Conservation (phyloP, 1,140 invertebrate genomes). For the Drosophila pachea region DNA sequence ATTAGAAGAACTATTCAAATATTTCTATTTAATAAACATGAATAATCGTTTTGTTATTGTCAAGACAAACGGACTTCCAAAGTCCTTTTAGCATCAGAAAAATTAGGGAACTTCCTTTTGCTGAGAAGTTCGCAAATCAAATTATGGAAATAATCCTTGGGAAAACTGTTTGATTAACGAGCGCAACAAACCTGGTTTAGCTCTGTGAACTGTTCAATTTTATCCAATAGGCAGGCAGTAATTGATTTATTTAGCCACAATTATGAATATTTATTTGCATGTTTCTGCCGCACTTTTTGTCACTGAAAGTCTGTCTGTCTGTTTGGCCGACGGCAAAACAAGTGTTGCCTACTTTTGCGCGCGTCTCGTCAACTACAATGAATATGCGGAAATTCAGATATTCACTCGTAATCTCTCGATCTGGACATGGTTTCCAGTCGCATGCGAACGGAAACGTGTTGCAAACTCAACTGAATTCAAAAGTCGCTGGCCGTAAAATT, state of each 20-base stretch:
- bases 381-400: slow-evolving; percentile 13
- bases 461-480: slow-evolving; percentile 72
- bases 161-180: too few relatives aligned
- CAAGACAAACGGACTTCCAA: too few relatives aligned
- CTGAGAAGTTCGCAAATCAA: too few relatives aligned
- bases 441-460: slow-evolving; percentile 65
- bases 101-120: too few relatives aligned
- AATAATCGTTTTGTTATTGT: too few relatives aligned
- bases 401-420: slow-evolving; percentile 10
- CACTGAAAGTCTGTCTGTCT: slow-evolving; percentile 7
- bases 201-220: background rate
- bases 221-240: background rate
- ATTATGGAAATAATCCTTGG: too few relatives aligned
- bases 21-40: too few relatives aligned
- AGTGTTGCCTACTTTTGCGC: slow-evolving; percentile 53
- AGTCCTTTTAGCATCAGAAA: too few relatives aligned
- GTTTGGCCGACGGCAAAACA: slow-evolving; percentile 47
- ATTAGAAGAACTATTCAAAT: too few relatives aligned
- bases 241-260: too few relatives aligned
- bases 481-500: slow-evolving; percentile 69
- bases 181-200: too few relatives aligned
- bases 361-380: slow-evolving; percentile 29
- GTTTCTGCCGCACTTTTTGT: slow-evolving; percentile 2
- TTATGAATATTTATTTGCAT: background rate
- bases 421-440: slow-evolving; percentile 10